Evolutionary conservation across 2,113 vertebrate species (phyloP).

Genomic region (Laticauda laticaudata): DNA sequence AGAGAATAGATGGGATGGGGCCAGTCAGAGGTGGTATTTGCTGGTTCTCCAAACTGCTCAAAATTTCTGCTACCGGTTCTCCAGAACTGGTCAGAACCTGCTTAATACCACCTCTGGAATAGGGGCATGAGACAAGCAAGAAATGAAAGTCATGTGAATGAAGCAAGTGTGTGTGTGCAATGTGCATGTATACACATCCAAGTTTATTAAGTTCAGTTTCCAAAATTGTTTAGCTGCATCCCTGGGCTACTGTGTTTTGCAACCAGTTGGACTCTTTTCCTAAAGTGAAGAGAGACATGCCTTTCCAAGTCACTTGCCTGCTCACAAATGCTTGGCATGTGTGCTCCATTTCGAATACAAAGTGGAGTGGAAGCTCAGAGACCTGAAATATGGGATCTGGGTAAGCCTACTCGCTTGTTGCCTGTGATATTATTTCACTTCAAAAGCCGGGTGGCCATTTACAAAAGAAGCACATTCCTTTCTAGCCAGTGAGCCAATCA

Average conservation of each 20-base stretch:
- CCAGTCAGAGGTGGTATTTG: no score
- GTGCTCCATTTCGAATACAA: neutral
- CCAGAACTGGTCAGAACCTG: no score
- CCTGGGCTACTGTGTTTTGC: neutral
- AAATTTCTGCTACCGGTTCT: no score
- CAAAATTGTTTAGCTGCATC: neutral
- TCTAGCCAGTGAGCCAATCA: constrained; percentile 67
- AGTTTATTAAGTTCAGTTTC: neutral
- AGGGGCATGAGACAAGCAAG: neutral
- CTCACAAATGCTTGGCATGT: neutral
- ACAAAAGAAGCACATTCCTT: constrained; percentile 60
- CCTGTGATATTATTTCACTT: constrained; percentile 57
- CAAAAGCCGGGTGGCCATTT: constrained; percentile 59
- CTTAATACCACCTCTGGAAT: neutral
- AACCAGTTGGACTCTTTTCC: neutral
- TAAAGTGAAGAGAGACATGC: neutral
- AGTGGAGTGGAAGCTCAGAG: accelerated
- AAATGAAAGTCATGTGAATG: neutral
- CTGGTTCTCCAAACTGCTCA: no score
- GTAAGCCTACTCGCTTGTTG: constrained; percentile 55
- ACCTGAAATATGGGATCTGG: neutral
- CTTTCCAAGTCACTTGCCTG: neutral
- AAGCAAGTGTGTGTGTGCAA: neutral
- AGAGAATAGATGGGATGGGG: no score
- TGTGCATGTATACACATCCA: neutral